Conservation (phyloP, 2,797 vertebrate genomes). For the Adelosebastes latens region DNA sequence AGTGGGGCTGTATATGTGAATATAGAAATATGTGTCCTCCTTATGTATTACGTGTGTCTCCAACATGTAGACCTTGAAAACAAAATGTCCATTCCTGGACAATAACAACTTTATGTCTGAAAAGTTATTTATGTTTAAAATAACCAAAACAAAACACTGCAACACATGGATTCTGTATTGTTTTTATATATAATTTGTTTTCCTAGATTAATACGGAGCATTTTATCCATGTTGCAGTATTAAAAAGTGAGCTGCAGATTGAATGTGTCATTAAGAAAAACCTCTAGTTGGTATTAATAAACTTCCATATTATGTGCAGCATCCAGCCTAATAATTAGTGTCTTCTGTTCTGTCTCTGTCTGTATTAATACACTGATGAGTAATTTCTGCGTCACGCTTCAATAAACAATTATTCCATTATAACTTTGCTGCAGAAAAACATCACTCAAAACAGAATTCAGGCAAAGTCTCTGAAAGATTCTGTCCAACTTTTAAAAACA, state of each 20-base stretch:
- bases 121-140: no score
- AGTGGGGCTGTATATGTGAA: no score
- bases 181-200: no score
- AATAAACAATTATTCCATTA: neutral
- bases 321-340: constrained; percentile 4
- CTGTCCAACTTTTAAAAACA: neutral
- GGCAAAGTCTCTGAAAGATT: neutral
- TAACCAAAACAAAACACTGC: accelerated
- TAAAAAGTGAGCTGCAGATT: no score
- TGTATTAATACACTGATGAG: constrained; percentile 16
- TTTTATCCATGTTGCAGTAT: no score
- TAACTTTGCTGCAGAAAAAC: neutral
- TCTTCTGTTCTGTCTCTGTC: constrained; percentile 23
- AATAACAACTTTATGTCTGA: no score
- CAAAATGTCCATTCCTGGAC: no score
- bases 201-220: no score
- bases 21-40: no score
- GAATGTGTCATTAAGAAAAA: neutral
- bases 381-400: neutral
- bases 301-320: neutral
- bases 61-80: no score
- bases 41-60: no score
- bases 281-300: neutral
- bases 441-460: neutral
- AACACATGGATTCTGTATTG: no score